Percentiles rank a stretch among this genome's conserved stretches.
These are phyloP conservation scores for Mus spicilegus DNA, from an alignment of 2,113 vertebrate species.

Conservation along the genomic window DNA sequence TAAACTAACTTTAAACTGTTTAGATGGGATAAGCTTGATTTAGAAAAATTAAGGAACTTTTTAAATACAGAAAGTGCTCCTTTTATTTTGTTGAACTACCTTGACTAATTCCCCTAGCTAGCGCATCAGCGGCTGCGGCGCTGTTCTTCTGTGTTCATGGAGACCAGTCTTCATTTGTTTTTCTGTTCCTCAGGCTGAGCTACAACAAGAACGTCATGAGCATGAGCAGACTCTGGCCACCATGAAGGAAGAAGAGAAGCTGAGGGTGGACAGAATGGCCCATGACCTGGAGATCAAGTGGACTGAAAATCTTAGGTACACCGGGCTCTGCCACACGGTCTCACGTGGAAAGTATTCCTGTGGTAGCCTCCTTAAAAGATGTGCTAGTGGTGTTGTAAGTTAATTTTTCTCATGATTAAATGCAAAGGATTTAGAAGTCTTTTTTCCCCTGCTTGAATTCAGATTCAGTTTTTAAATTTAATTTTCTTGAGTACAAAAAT, in stretches of 20 bases:
- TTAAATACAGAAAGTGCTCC: slow-evolving; percentile 35
- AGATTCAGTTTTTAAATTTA: slow-evolving; percentile 54
- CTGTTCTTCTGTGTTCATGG: slow-evolving; percentile 48
- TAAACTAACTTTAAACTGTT: not conserved
- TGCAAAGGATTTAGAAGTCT: not conserved
- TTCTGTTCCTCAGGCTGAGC: slow-evolving; percentile 90
- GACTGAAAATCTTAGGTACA: slow-evolving; percentile 96
- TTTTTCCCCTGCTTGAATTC: not conserved
- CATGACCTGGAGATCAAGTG: slow-evolving; percentile 97
- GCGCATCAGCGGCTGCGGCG: not conserved
- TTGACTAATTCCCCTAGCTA: not conserved
- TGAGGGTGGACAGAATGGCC: slow-evolving; percentile 95
- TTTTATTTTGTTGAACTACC: not conserved
- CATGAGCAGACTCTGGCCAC: slow-evolving; percentile 93
- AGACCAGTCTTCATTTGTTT: slow-evolving; percentile 73
- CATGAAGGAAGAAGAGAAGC: slow-evolving; percentile 95
- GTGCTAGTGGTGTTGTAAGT: not conserved
- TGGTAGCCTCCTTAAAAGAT: not conserved
- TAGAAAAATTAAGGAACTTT: not conserved
- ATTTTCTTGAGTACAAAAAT: slow-evolving; percentile 30
- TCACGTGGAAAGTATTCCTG: not conserved
- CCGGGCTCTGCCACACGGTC: not conserved
- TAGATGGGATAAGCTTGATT: not conserved
- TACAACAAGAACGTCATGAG: slow-evolving; percentile 94
- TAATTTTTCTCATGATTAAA: slow-evolving; percentile 41